A percentile compares a stretch with the other conserved stretches of the same genome.
These are phyloP conservation scores for Campoletis sonorensis DNA, from an alignment of 1,140 invertebrate genomes.

Conservation along the genomic window DNA sequence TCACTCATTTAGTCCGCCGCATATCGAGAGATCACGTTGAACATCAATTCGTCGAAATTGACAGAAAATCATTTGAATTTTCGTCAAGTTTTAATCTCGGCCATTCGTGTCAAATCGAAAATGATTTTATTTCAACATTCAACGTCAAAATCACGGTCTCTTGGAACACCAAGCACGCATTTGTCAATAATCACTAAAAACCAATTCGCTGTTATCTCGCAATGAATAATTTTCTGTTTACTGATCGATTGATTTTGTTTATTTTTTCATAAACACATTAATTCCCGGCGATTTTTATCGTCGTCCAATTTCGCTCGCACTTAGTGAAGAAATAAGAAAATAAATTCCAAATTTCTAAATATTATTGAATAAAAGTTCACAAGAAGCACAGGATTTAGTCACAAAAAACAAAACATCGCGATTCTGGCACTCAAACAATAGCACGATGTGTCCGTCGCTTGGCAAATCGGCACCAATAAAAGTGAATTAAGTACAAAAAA, in stretches of 20 bases:
- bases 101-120: not conserved
- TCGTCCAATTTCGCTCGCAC: not conserved
- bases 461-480: not conserved
- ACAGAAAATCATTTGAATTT: not conserved
- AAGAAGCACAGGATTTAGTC: not conserved
- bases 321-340: not conserved
- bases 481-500: not conserved
- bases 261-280: not conserved
- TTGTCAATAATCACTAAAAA: no score
- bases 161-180: no score
- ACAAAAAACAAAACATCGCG: not conserved
- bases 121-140: no score
- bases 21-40: not conserved
- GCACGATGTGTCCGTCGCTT: constrained; percentile 2
- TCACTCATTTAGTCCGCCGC: constrained; percentile 34
- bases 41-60: not conserved
- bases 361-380: not conserved
- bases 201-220: no score
- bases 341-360: no score
- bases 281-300: not conserved
- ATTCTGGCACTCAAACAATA: not conserved
- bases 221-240: not conserved
- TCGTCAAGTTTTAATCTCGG: not conserved
- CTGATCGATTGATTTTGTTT: not conserved
- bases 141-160: no score